Evolutionary conservation across 1,140 invertebrate species (phyloP).

Genomic region (Tetramorium alpestre): DNA sequence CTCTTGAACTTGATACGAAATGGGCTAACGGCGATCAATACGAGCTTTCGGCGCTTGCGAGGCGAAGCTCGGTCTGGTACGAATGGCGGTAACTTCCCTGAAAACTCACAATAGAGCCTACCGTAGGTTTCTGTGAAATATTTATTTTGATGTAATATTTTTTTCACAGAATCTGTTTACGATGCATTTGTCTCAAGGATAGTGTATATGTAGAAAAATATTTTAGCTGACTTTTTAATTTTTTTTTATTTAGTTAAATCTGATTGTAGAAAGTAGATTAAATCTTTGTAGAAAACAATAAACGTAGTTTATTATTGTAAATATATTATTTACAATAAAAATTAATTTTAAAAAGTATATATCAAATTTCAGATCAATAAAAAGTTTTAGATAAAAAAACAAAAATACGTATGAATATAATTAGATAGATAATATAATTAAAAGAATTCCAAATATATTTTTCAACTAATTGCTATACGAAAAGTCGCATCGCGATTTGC

Average conservation of each 20-base stretch:
- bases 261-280: background rate
- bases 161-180: background rate
- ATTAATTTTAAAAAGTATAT: background rate
- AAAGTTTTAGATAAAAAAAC: background rate
- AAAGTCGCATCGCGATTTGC: background rate
- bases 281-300: background rate
- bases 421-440: background rate
- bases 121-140: conserved; percentile 7
- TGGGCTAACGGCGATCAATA: conserved; percentile 82
- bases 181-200: too few relatives aligned
- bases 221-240: background rate
- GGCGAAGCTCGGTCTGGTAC: conserved; percentile 61
- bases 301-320: background rate
- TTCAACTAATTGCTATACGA: background rate
- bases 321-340: background rate
- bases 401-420: background rate
- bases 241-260: background rate
- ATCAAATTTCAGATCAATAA: background rate
- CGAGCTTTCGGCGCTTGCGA: conserved; percentile 82
- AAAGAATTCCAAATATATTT: background rate
- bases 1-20: conserved; percentile 85
- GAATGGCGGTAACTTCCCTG: conserved; percentile 36
- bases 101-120: conserved; percentile 23
- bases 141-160: background rate
- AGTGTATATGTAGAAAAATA: background rate